These are phyloP conservation scores for Mola mola DNA, from an alignment of 2,113 vertebrate genomes.

Conservation along the genomic window DNA sequence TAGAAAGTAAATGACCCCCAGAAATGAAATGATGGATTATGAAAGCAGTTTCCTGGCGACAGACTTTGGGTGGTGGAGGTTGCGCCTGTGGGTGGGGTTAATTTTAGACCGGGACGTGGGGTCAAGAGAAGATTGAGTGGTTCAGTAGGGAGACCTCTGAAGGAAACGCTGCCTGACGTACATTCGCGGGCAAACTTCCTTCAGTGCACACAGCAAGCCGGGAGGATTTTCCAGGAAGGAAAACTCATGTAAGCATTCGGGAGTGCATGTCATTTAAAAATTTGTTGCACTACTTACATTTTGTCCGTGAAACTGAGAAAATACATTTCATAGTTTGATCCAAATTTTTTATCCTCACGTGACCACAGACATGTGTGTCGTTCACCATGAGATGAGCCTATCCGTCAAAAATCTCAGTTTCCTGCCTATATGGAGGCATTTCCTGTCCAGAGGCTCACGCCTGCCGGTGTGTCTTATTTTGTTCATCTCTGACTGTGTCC, in stretches of 20 bases:
- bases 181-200: slow-evolving; percentile 35
- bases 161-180: slow-evolving; percentile 61
- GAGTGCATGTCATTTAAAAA: not conserved
- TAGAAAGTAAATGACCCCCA: not conserved
- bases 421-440: slow-evolving; percentile 72
- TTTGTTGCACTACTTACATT: not conserved
- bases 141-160: slow-evolving; percentile 26
- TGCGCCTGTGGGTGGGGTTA: slow-evolving; percentile 31
- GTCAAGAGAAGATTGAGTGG: slow-evolving; percentile 50
- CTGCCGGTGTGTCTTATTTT: slow-evolving; percentile 57
- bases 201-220: not conserved
- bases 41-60: slow-evolving; percentile 64
- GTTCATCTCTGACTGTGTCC: slow-evolving; percentile 46
- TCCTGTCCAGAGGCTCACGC: slow-evolving; percentile 60
- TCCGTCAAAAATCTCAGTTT: slow-evolving; percentile 60
- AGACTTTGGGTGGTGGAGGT: slow-evolving; percentile 48
- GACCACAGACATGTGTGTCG: slow-evolving; percentile 1
- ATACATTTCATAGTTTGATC: rapidly evolving
- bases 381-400: slow-evolving; percentile 3
- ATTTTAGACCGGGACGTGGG: slow-evolving; percentile 57
- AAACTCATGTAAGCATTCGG: slow-evolving; percentile 25
- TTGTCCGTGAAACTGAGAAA: too few species aligned
- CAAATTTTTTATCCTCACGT: not conserved
- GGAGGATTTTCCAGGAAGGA: slow-evolving; percentile 46
- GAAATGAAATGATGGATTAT: slow-evolving; percentile 52